Base-by-base conservation (phyloP, 1,140 invertebrate species). In the Theocolax elegans region DNA sequence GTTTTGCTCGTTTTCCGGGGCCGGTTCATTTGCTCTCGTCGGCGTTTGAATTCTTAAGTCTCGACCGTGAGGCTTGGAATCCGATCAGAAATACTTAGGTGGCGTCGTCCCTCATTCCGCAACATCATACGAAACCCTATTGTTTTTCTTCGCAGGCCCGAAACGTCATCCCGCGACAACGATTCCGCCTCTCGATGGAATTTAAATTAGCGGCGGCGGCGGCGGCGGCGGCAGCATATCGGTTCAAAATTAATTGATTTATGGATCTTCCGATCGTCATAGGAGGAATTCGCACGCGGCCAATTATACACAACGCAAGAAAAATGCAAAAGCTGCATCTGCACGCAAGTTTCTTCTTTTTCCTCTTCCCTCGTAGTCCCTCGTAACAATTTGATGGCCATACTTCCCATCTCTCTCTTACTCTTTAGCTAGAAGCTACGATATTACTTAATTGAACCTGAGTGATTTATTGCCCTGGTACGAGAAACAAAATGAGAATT, bases 221-320 rank as follows among this genome's bases (percentile, higher is more conserved):
- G 64, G 69, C 71, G 67, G 44, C n/a, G 25, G 17, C 73, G 71
- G 72, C n/a, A n/a, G n/a, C n/a, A n/a, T n/a, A n/a, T n/a, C n/a
- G n/a, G 64, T 67, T 73, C 74, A 76, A 78, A 78, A 78, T 76
- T 78, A 78, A 78, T 78, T 78, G 75, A 78, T 78, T 78, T 78
- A 78, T 78, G 74, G 67, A 63, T 71, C 49, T 29, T 46, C 51
- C 42, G 42, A 15, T 3, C 3, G 15, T 17, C 13, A 49, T 29
- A 19, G n/a, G 15, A 40, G 56, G 66, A 60, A 60, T 60, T 67
- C 65, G 53, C 65, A 49, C 4, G 2, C 44, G 27, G 27, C 65
- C 65, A 59, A 67, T 67, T 67, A 59, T 29, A 40, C 25, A 51
- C 23, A 10, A 23, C 8, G 31, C 56, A 49, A 49, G 62, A 64